Percentiles rank a stretch among this genome's conserved stretches.
Evolutionary conservation across 2,888 invertebrate species (phyloP).

Genomic region (Dynastes tityus): DNA sequence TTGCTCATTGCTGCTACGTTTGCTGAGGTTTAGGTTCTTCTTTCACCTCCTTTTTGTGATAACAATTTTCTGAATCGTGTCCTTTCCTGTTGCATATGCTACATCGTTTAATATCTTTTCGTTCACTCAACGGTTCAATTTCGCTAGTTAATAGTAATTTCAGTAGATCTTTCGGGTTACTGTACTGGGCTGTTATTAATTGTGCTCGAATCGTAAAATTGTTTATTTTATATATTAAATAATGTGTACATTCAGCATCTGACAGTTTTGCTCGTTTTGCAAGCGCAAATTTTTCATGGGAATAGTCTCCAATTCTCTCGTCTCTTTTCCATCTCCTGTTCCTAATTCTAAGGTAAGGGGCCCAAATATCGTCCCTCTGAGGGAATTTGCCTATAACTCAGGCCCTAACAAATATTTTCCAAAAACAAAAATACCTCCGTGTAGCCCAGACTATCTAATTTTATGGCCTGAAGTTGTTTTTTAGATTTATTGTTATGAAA

Average conservation of each 20-base stretch:
- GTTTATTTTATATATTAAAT: slow-evolving; percentile 16
- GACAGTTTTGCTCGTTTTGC: slow-evolving; percentile 4
- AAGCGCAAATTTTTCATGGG: slow-evolving; percentile 6
- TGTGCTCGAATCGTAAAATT: slow-evolving; percentile 16
- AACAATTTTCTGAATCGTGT: slow-evolving; percentile 23
- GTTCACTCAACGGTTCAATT: background rate
- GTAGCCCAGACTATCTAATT: no score
- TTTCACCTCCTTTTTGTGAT: background rate
- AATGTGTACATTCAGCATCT: slow-evolving; percentile 17
- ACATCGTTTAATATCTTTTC: background rate
- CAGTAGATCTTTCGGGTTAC: background rate
- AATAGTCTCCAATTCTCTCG: slow-evolving; percentile 2
- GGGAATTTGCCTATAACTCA: no score
- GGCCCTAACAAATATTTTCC: no score
- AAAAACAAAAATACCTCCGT: no score
- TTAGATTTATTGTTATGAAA: no score
- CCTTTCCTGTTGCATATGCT: background rate
- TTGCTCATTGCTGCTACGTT: background rate
- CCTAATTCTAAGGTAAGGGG: no score
- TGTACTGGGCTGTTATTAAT: background rate
- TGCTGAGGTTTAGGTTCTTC: background rate
- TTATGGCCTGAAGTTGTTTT: no score
- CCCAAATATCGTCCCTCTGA: no score
- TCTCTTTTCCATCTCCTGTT: background rate
- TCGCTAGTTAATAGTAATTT: background rate